Evolutionary conservation across 2,888 invertebrate genomes (phyloP).

Genomic region (Perizoma flavofasciatum): DNA sequence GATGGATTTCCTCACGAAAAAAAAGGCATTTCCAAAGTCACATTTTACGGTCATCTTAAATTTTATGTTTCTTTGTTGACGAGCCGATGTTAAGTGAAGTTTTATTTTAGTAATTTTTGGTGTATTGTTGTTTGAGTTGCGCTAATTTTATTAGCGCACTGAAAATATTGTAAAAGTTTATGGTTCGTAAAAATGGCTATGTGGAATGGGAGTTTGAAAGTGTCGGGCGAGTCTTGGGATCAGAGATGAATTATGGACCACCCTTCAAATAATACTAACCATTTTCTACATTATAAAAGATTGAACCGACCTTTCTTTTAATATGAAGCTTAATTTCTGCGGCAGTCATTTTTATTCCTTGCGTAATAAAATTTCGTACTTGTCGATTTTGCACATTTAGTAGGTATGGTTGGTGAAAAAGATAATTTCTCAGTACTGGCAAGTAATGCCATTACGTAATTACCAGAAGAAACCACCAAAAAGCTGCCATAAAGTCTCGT

Average conservation of each 20-base stretch:
- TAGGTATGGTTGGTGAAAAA: too few species aligned
- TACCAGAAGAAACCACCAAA: neutral
- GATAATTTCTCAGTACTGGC: too few species aligned
- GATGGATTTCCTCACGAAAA: constrained; percentile 45
- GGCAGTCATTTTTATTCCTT: constrained; percentile 10
- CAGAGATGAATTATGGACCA: constrained; percentile 22
- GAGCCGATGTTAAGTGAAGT: constrained; percentile 44
- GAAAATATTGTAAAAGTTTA: constrained; percentile 39
- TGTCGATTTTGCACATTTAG: constrained; percentile 13
- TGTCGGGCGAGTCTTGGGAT: constrained; percentile 30
- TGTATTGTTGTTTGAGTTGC: constrained; percentile 40
- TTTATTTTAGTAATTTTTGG: constrained; percentile 44
- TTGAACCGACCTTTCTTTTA: constrained; percentile 11
- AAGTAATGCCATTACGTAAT: too few species aligned
- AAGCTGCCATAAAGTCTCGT: constrained; percentile 1
- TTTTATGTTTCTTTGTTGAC: constrained; percentile 58
- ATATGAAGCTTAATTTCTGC: too few species aligned
- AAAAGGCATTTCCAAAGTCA: constrained; percentile 57
- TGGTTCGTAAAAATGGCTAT: constrained; percentile 31
- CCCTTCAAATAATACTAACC: constrained; percentile 1
- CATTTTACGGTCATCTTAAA: constrained; percentile 60
- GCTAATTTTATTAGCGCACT: constrained; percentile 39
- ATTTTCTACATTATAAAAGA: constrained; percentile 16
- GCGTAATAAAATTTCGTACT: constrained; percentile 20
- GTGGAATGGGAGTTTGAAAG: constrained; percentile 34